phyloP scores from a whole-genome alignment of 2,888 invertebrate genomes.

The Neocrepidodera transversa region DNA sequence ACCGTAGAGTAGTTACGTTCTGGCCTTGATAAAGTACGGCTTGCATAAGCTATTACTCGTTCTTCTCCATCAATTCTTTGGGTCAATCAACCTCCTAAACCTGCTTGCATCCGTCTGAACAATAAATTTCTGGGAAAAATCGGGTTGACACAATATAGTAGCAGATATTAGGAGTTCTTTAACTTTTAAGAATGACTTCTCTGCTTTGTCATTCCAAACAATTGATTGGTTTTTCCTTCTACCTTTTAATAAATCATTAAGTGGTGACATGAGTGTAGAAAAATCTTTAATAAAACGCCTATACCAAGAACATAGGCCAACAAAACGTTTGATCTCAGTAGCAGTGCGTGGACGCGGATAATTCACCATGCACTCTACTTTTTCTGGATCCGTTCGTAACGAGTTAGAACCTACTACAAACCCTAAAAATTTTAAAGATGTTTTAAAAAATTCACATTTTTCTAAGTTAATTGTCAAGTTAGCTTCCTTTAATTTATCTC shows the following conservation, averaged over 20 bases:
- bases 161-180: slow-evolving; percentile 42
- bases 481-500: slow-evolving; percentile 30
- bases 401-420: slow-evolving; percentile 43
- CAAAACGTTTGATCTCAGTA: slow-evolving; percentile 44
- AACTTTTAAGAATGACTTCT: slow-evolving; percentile 39
- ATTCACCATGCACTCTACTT: slow-evolving; percentile 43
- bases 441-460: too few species aligned
- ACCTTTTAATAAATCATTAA: slow-evolving; percentile 42
- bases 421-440: slow-evolving; percentile 42
- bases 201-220: slow-evolving; percentile 39
- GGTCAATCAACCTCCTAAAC: too few species aligned
- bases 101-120: slow-evolving; percentile 44
- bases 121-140: slow-evolving; percentile 42
- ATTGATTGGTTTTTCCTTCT: slow-evolving; percentile 35
- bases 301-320: slow-evolving; percentile 38
- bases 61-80: too few species aligned
- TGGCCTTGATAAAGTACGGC: too few species aligned
- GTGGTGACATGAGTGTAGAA: too few species aligned
- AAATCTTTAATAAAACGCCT: slow-evolving; percentile 42
- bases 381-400: slow-evolving; percentile 44
- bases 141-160: slow-evolving; percentile 40
- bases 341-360: slow-evolving; percentile 40
- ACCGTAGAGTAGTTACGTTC: too few species aligned
- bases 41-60: too few species aligned
- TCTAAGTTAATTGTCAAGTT: slow-evolving; percentile 45